Conservation (phyloP, 2,113 vertebrate genomes). For the Vicugna pacos region DNA sequence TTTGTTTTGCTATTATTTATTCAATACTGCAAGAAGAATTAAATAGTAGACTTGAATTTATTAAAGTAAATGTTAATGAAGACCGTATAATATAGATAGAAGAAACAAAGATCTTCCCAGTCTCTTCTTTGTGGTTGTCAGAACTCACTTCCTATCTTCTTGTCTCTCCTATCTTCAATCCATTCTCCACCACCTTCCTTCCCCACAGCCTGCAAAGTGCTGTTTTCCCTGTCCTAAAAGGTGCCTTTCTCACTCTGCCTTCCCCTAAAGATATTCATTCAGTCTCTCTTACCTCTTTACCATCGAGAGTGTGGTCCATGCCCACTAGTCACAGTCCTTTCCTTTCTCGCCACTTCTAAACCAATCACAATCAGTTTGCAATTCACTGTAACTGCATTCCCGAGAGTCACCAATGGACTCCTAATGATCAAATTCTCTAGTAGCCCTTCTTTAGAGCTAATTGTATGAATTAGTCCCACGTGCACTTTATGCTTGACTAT, state of each 20-base stretch:
- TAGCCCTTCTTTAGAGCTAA: neutral
- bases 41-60: neutral
- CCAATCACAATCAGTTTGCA: neutral
- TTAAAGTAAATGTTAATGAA: conserved; percentile 4
- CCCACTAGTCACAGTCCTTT: neutral
- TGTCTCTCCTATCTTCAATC: neutral
- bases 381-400: neutral
- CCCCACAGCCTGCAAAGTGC: neutral
- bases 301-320: neutral
- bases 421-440: neutral
- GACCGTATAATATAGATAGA: neutral
- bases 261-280: neutral
- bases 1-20: conserved; percentile 13
- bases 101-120: neutral
- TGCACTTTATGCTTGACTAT: neutral
- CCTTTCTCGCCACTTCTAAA: conserved; percentile 20
- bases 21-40: neutral
- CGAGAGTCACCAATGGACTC: conserved; percentile 19
- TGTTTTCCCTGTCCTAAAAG: conserved; percentile 3
- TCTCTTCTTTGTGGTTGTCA: neutral
- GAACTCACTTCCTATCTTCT: neutral
- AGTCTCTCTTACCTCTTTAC: neutral
- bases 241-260: neutral
- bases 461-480: conserved; percentile 20
- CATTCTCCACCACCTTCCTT: neutral